These are phyloP conservation scores for Pachypanchax playfairii DNA, from an alignment of 2,113 vertebrate species.

Conservation along the genomic window DNA sequence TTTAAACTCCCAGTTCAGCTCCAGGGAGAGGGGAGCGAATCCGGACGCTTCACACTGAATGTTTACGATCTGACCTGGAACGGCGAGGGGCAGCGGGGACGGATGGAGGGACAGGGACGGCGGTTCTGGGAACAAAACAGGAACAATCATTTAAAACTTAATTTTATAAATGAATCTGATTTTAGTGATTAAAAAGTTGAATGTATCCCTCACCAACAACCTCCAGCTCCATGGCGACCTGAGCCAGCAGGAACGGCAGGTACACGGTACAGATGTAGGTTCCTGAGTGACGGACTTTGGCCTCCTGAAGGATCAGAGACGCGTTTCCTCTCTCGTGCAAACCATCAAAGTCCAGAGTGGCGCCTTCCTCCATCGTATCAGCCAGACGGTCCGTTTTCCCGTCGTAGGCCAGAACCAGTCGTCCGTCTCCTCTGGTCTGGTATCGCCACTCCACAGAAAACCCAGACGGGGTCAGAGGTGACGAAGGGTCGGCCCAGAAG, in stretches of 20 bases:
- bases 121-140: constrained; percentile 41
- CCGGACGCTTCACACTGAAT: constrained; percentile 81
- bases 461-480: constrained; percentile 59
- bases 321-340: constrained; percentile 81
- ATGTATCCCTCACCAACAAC: constrained; percentile 76
- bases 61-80: constrained; percentile 62
- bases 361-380: constrained; percentile 62
- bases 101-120: constrained; percentile 69
- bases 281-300: constrained; percentile 81
- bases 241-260: constrained; percentile 84
- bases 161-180: rapidly evolving
- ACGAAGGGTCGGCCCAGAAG: constrained; percentile 73
- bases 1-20: constrained; percentile 79
- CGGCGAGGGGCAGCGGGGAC: constrained; percentile 68
- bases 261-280: constrained; percentile 85
- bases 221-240: constrained; percentile 82
- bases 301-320: constrained; percentile 79
- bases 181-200: not conserved
- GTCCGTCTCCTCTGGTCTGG: constrained; percentile 84
- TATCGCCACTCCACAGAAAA: constrained; percentile 89
- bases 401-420: constrained; percentile 82
- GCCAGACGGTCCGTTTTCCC: constrained; percentile 74
- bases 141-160: not conserved
- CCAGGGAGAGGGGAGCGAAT: constrained; percentile 81
- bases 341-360: constrained; percentile 72